Evolutionary conservation across 2,888 invertebrate genomes (phyloP), one percentile per base, ranked within the genome.

Genomic region (Dendrolimus houi): DNA sequence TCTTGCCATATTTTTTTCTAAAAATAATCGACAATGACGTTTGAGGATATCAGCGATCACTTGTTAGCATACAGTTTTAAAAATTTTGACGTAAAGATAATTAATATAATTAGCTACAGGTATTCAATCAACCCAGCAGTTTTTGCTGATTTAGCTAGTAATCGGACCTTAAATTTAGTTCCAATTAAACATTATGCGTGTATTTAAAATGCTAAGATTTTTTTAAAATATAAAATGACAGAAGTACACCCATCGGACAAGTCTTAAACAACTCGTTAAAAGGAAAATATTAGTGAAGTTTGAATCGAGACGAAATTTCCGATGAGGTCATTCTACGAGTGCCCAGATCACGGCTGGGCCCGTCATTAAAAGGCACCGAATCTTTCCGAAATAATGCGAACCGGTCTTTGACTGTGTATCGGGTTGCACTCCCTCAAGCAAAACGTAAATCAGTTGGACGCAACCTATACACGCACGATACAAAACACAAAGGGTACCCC

Each of bases 361-460:
- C 72, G 69, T 73, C 71, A 68, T 77, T 71, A 72, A 72, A 74
- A 75, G 70, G 74, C 68, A 61, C 70, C 76, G 77, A 81, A 85
- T 80, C 81, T 84, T 82, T 83, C 81, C 84, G 75, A 84, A 88
- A 85, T 73, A 77, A 73, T 74, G 69, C 79, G 81, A 83, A 87
- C 87, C 89, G 89, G 89, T 89, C 85, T 82, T 85, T 85, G 87
- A 87, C 87, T 85, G 74, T 67, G 69, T 66, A 67, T 71, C 77
- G 75, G 74, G 75, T 75, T 80, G 77, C 79, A 75, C 70, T 71
- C 75, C 70, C 70, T 70, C 71, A 66, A 65, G 67, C 66, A 70
- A 63, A 64, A 68, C 69, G 79, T 83, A 83, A 82, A 83, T 82
- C 81, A 83, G 79, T 79, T 75, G 73, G 75, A 62, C 68, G 66